Percentiles rank a stretch among this genome's conserved stretches.
These are phyloP conservation scores for Neosalanx taihuensis DNA, from an alignment of 2,797 vertebrate species.

Conservation along the genomic window DNA sequence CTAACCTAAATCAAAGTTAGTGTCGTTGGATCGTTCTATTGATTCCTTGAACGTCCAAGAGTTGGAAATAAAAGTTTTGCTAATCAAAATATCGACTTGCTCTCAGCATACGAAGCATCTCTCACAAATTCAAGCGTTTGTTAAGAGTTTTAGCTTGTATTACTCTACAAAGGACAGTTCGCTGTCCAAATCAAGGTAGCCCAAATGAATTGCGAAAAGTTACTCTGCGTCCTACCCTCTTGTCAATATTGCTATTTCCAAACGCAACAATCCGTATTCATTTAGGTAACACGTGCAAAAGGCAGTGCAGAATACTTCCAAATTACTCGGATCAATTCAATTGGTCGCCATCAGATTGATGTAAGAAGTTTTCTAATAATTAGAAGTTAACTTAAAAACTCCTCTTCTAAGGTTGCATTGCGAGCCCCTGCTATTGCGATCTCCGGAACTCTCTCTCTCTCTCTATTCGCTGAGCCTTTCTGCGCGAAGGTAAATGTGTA, in stretches of 20 bases:
- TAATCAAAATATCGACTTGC: neutral
- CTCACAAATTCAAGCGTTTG: too few relatives aligned
- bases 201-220: neutral
- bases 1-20: neutral
- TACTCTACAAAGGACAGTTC: neutral
- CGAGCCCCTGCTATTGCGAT: neutral
- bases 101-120: too few relatives aligned
- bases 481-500: conserved; percentile 8
- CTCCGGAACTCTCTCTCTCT: neutral
- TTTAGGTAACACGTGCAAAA: conserved; percentile 12
- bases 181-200: neutral
- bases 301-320: conserved; percentile 22
- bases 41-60: neutral
- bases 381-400: neutral
- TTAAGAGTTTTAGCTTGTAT: neutral
- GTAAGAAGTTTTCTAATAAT: conserved; percentile 1
- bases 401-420: neutral
- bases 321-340: conserved; percentile 4
- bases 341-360: conserved; percentile 13
- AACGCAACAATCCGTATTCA: neutral
- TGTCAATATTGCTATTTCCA: conserved; percentile 7
- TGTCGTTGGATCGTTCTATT: neutral
- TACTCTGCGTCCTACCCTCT: conserved; percentile 3
- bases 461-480: conserved; percentile 6
- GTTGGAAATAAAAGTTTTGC: neutral